Base-by-base conservation (phyloP, 2,888 invertebrate genomes). In the Terebella lapidaria region DNA sequence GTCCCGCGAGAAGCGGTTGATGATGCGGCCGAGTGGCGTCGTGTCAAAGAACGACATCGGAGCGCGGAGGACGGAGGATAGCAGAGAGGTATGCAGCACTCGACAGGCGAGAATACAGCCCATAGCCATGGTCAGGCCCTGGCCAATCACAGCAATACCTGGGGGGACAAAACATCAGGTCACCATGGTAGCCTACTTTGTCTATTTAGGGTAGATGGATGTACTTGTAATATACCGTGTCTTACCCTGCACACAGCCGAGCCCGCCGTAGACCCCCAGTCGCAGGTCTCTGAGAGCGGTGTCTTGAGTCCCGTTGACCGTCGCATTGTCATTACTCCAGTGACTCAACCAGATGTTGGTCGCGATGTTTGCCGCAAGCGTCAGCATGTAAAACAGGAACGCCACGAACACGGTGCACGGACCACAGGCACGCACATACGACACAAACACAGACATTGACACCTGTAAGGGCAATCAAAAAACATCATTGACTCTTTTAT, bases 241-340 rank as follows among this genome's bases (percentile, higher is more conserved):
- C n/a, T 24, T 54, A 67, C 67, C 63, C 54, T 67, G 67, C 3
- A 49, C 54, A 10, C 18, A 52, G 1, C 79, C 79, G 3, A 77
- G 66, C 5, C 71, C 74, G 3, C 81, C 82, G 66, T 84, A 85
- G 26, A 84, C 80, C 3, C 80, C 81, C 3, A 84, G 75, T 22
- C 83, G 71, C 56, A 75, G 64, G 59, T 76, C 69, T 18, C 74
- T 59, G 26, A 70, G 66, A 3, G 54, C 62, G 10, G 64, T 61
- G 57, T 68, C 65, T 24, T 59, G 57, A 3, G 72, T 70, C 18
- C 63, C 66, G 57, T 72, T 70, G 18, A 26, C 28, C 18, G 58
- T 30, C 58, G 70, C 67, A 56, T 71, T 71, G 57, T 78, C 78
- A 57, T 74, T 71, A 62, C 76, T 75, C 78, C 78, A 78, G 26